Evolutionary conservation across 2,797 vertebrate genomes (phyloP).

Genomic region (Argya squamiceps): DNA sequence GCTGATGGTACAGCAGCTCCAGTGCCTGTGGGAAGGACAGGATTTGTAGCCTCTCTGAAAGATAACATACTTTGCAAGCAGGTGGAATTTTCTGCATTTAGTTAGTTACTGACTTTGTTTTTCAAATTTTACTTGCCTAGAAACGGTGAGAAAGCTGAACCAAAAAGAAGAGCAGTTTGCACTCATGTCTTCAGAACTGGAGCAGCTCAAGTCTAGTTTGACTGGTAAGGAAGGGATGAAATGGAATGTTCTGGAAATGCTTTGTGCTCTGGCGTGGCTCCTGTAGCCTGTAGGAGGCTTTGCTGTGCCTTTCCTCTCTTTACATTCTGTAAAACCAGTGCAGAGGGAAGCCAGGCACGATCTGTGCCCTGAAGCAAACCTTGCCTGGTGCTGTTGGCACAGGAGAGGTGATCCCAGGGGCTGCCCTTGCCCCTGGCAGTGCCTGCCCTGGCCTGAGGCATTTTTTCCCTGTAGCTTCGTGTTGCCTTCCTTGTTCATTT

Average conservation of each 20-base stretch:
- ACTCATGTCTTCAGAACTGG: slow-evolving; percentile 80
- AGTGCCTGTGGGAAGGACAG: neutral
- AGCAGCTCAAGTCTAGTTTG: slow-evolving; percentile 83
- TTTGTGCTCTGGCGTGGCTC: neutral
- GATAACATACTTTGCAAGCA: neutral
- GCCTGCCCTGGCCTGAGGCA: neutral
- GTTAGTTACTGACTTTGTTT: neutral
- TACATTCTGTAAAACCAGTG: neutral
- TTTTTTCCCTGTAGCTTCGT: neutral
- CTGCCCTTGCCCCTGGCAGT: neutral
- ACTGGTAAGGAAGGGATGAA: slow-evolving; percentile 75
- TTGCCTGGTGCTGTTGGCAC: neutral
- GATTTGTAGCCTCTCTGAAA: neutral
- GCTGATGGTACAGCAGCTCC: neutral
- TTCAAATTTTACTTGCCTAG: slow-evolving; percentile 72
- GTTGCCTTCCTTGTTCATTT: neutral
- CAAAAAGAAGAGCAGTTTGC: slow-evolving; percentile 87
- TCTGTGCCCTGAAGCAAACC: neutral
- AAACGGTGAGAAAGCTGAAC: slow-evolving; percentile 84
- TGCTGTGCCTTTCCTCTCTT: neutral
- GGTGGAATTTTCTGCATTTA: neutral
- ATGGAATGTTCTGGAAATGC: neutral
- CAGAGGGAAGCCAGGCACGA: neutral
- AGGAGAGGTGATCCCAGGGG: neutral
- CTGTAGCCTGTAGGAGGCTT: neutral